phyloP scores from a whole-genome alignment of 2,797 vertebrate species.

The Otus scops region DNA sequence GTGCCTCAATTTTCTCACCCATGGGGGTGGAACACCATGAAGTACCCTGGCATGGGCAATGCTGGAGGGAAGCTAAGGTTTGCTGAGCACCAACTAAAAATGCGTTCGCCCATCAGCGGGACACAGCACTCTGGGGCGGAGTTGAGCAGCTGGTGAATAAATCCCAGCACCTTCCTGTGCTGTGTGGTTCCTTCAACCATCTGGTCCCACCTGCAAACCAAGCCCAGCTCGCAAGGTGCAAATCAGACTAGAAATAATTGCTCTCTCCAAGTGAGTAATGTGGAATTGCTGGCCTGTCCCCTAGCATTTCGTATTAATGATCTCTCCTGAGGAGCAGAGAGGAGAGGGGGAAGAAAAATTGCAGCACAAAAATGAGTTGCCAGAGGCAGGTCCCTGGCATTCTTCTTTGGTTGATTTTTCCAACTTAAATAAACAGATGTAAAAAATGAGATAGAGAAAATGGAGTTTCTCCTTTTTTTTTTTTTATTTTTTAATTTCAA shows the following conservation, averaged over 20 bases:
- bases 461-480: not conserved
- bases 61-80: not conserved
- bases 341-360: not conserved
- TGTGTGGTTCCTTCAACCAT: not conserved
- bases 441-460: not conserved
- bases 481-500: not conserved
- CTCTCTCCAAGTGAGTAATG: not conserved
- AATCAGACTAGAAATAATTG: not conserved
- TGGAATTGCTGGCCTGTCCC: not conserved
- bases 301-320: not conserved
- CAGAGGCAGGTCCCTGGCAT: not conserved
- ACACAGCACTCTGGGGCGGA: not conserved
- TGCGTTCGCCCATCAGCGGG: not conserved
- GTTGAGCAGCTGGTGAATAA: not conserved
- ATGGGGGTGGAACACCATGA: fast-evolving
- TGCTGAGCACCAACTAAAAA: not conserved
- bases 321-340: not conserved
- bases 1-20: not conserved
- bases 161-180: not conserved
- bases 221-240: not conserved
- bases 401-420: not conserved
- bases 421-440: not conserved
- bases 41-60: not conserved
- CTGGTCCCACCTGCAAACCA: not conserved
- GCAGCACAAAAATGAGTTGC: not conserved